Evolutionary conservation across 2,888 invertebrate species (phyloP), one percentile per base, ranked within the genome.

Genomic region (Eucera pruinosa): DNA sequence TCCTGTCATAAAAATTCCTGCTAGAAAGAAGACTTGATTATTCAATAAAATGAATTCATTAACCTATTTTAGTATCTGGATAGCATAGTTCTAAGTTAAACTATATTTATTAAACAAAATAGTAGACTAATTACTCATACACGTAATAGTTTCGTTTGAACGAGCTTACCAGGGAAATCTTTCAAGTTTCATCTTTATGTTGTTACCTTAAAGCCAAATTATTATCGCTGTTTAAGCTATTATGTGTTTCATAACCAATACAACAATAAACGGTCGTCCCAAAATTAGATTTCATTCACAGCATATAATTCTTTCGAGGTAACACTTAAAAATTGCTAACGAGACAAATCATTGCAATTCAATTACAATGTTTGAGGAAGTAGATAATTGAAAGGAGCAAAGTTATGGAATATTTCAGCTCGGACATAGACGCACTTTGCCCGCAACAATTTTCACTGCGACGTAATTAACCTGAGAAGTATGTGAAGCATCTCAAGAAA

Each of bases 401-500:
- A n/a, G 30, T 20, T 13, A 11, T 41, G 36, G 50, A 69, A 70
- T 70, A 64, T 77, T 73, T 65, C 33, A 20, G 36, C 9, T n/a
- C 9, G 25, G 20, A 18, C 36, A 41, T 23, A 41, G 43, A 25
- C 48, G 39, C 27, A 11, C 65, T 30, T 43, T 48, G 50, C 9
- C 67, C 77, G n/a, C 73, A 81, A 73, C 73, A 89, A 90, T 90
- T 89, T 87, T 82, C 82, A 68, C 78, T 64, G 62, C 69, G 69
- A 89, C 86, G 87, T 90, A 90, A 90, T 90, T 90, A 90, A 89
- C 89, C 89, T 87, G 72, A 68, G 82, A 90, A 90, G 88, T 90
- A 90, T 89, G 83, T 86, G 85, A 90, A 90, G 88, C 88, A 90
- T 88, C 87, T 86, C 88, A 90, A 91, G 90, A 90, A 91, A 90